phyloP scores from a whole-genome alignment of 2,797 vertebrate genomes.

The Sardinella longiceps region DNA sequence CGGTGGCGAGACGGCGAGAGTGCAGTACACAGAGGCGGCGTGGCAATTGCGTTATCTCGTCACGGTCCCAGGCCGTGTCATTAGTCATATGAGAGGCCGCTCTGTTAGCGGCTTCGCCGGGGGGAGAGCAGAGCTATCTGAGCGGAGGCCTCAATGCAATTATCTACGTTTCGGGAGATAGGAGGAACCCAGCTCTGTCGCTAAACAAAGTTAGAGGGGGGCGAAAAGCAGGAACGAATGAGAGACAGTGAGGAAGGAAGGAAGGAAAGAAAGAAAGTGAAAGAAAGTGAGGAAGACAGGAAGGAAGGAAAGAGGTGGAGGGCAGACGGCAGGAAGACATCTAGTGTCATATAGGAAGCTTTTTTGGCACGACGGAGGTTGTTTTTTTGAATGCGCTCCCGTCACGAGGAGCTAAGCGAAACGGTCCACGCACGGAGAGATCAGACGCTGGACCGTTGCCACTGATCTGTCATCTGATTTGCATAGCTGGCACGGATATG shows the following conservation, averaged over 20 bases:
- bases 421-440: neutral
- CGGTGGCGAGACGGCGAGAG: neutral
- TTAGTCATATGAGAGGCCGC: slow-evolving; percentile 10
- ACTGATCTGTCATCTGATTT: slow-evolving; percentile 25
- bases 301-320: neutral
- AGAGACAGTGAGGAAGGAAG: neutral
- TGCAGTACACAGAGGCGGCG: neutral
- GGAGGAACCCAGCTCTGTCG: neutral
- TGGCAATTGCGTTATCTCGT: neutral
- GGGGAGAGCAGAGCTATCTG: neutral
- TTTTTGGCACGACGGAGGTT: neutral
- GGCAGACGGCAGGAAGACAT: neutral
- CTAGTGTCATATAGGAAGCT: neutral
- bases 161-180: neutral
- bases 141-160: neutral
- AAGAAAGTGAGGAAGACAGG: neutral
- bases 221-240: neutral
- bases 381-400: neutral
- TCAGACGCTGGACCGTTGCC: neutral
- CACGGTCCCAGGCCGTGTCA: neutral
- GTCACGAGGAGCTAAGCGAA: neutral
- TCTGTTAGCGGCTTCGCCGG: neutral
- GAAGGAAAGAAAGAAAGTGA: neutral
- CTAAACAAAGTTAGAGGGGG: neutral
- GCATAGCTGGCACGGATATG: slow-evolving; percentile 42